Conservation (phyloP, 2,113 vertebrate genomes). For the Eulacestoma nigropectus region DNA sequence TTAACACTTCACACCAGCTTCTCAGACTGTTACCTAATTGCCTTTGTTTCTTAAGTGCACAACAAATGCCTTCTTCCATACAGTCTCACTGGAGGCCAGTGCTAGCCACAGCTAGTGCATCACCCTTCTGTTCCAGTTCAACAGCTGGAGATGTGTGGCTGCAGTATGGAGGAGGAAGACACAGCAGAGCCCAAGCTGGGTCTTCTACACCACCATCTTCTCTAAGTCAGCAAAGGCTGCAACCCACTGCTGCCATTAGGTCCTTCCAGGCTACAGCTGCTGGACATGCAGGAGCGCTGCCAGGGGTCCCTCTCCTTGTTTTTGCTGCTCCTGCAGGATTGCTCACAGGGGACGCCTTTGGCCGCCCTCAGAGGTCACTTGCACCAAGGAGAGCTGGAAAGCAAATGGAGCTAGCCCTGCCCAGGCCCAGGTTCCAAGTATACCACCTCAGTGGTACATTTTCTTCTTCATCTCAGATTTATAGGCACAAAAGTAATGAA, state of each 20-base stretch:
- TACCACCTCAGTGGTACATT: background rate
- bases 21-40: background rate
- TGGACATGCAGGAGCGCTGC: background rate
- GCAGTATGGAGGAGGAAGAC: fast-evolving
- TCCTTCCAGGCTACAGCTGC: background rate
- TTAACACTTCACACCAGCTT: background rate
- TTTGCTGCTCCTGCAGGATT: background rate
- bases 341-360: background rate
- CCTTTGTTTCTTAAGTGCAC: background rate
- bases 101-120: background rate
- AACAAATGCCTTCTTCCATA: background rate
- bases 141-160: background rate
- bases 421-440: background rate
- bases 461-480: background rate
- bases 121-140: background rate
- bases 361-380: background rate
- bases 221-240: background rate
- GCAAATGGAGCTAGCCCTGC: background rate
- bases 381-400: background rate
- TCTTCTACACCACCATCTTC: background rate
- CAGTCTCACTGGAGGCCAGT: background rate
- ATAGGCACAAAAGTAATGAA: background rate
- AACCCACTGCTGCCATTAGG: background rate
- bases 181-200: background rate
- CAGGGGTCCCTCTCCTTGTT: background rate